Evolutionary conservation across 2,888 invertebrate species (phyloP), one percentile per base, ranked within the genome.

Genomic region (Drosophila pullipes): DNA sequence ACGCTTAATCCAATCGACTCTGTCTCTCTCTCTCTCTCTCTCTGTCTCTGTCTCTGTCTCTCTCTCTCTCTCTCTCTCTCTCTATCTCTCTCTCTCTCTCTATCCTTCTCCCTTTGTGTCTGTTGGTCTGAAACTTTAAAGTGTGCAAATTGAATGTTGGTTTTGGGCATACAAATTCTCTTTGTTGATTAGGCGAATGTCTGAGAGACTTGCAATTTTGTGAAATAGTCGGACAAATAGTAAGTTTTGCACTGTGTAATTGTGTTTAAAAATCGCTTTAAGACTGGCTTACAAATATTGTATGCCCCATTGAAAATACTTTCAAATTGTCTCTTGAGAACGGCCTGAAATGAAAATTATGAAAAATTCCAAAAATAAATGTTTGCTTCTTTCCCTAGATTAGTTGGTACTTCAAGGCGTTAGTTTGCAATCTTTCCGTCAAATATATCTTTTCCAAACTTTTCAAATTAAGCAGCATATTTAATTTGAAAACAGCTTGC

Each of bases 391-490:
- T 47, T 47, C 4, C 25, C 4, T 16, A 47, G 2, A 25, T 25
- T 47, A 25, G 16, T 47, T 47, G 22, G n/a, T 5, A 41, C 5
- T 41, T 41, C 10, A 41, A n/a, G 41, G 47, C 4, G 1, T 25
- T 25, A 25, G 25, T 47, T 47, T 25, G 25, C 25, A 22, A 28
- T 30, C 31, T 37, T 30, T 50, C 2, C 28, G 6, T 35, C 25
- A 60, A 49, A 47, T 30, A n/a, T 4, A 22, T 62, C 9, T 33
- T 2, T 25, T 6, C 4, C 3, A 7, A 62, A 64, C 35, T 47
- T 55, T 63, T 55, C 55, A 30, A 33, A 35, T 47, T 55, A 33
- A 63, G 13, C 33, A 47, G 44, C 55, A 35, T 35, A 55, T 47
- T 47, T 64, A 35, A 57, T 37, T 57, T 35, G 35, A 16, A 59